phyloP scores from a whole-genome alignment of 2,888 invertebrate genomes.

The Tridacna crocea region DNA sequence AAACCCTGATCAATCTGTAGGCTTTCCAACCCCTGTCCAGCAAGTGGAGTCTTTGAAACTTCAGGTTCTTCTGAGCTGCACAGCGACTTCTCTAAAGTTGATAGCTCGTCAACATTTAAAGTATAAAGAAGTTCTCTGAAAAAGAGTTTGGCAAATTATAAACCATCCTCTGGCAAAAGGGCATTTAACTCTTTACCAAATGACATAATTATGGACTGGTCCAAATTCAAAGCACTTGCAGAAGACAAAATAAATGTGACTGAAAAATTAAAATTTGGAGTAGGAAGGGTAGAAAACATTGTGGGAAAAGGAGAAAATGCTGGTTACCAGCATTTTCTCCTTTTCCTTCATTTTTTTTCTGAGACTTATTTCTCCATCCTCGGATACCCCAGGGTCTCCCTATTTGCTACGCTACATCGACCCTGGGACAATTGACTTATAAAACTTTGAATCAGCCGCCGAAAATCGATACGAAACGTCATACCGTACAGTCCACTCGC shows the following conservation, averaged over 20 bases:
- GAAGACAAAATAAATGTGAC: no score
- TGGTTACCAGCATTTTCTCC: not conserved
- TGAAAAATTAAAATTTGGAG: no score
- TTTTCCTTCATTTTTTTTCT: not conserved
- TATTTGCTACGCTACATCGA: no score
- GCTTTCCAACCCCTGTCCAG: slow-evolving; percentile 32
- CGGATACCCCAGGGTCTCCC: no score
- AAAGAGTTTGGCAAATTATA: slow-evolving; percentile 6
- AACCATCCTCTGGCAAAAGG: not conserved
- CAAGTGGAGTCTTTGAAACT: slow-evolving; percentile 47
- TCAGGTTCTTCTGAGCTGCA: slow-evolving; percentile 91
- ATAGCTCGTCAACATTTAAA: slow-evolving; percentile 92
- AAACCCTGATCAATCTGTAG: slow-evolving; percentile 69
- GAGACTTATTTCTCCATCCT: no score
- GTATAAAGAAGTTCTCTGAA: slow-evolving; percentile 94
- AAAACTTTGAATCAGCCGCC: no score
- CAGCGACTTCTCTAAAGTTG: slow-evolving; percentile 93
- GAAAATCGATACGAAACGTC: no score
- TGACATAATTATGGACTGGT: no score
- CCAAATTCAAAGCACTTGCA: no score
- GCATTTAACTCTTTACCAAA: no score
- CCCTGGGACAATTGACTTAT: no score
- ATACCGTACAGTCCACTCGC: no score
- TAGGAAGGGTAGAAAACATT: not conserved
- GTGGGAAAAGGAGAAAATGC: not conserved